A percentile compares a stretch with the other conserved stretches of the same genome.
phyloP scores from a whole-genome alignment of 2,797 vertebrate species.

The Gymnoscopelus braueri region DNA sequence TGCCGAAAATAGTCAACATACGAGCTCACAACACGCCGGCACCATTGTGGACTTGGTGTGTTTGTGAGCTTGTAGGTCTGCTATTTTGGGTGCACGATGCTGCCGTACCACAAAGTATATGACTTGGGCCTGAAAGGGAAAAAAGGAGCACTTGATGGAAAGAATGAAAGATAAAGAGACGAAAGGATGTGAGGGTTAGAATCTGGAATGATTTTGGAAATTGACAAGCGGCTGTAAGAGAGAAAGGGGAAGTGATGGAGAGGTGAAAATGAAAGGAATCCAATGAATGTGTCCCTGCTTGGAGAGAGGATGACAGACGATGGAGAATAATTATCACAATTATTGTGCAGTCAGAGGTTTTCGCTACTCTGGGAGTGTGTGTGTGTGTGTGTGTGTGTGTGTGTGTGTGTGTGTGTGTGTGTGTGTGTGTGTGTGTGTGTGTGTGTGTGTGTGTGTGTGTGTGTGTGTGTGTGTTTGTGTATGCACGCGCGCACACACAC shows the following conservation, averaged over 20 bases:
- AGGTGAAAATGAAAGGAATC: constrained; percentile 21
- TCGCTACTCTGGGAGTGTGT: neutral
- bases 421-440: constrained; percentile 27
- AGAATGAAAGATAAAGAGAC: constrained; percentile 35
- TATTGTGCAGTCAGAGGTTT: constrained; percentile 10
- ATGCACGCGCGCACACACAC: constrained; percentile 32
- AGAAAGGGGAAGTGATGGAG: neutral
- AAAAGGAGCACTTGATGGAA: constrained; percentile 13
- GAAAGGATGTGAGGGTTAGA: constrained; percentile 16
- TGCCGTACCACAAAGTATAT: too few species aligned
- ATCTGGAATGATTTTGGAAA: constrained; percentile 2
- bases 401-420: constrained; percentile 40
- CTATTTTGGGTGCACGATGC: too few species aligned
- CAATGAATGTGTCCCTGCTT: constrained; percentile 4
- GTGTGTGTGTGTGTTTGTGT: constrained; percentile 67
- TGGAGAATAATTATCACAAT: constrained; percentile 51
- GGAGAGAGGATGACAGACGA: constrained; percentile 25
- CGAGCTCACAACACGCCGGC: too few species aligned
- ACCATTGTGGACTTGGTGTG: too few species aligned
- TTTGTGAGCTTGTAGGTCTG: too few species aligned
- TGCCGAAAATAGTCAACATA: too few species aligned
- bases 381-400: constrained; percentile 1
- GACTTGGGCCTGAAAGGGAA: neutral
- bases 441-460: neutral
- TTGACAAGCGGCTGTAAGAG: neutral